Base-by-base conservation (phyloP, 2,888 invertebrate genomes). In the Seira sanloemensis region DNA sequence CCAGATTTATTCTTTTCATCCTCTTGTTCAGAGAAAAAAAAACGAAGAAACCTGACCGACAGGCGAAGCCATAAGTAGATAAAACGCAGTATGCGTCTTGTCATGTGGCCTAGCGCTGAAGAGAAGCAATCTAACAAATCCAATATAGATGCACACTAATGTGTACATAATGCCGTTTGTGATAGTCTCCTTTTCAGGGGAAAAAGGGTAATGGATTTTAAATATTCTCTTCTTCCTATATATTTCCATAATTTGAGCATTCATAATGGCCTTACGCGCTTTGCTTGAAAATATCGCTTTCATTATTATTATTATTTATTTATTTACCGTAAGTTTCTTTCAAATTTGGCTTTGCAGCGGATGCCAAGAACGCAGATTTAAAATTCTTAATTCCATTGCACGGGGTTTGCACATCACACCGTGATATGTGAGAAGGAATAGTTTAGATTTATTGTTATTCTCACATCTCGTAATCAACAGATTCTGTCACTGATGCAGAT, bases 1-100 rank as follows among this genome's bases (percentile, higher is more conserved):
- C 77, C 75, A 86, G 86, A 87, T 86, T 86, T 86, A 78, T 85
- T 83, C 84, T 80, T 86, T 86, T 86, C 82, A 76, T 85, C 82
- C 86, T 82, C 84, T 85, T 69, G 68, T 67, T 68, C 78, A 58
- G n/a, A n/a, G 4, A 19, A 72, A n/a, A 23, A 9, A 18, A 12
- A 25, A 23, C n/a, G 25, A 72, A 58, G 25, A 54, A 67, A 79
- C 62, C 65, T 78, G 71, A 78, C 71, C 78, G 78, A 78, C 78
- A 78, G 78, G 78, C 68, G 46, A 77, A 68, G 27, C 78, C 78
- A 78, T 71, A 78, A 72, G 72, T 72, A 78, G 77, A 78, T 77
- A 69, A 78, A 67, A 69, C 68, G 69, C 50, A 27, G 58, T 75
- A 24, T 75, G 75, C 9, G 19, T 25, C 69, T 2, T 69, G 77